These are phyloP conservation scores for Cirrhinus mrigala DNA, from an alignment of 2,797 vertebrate genomes.

Conservation along the genomic window DNA sequence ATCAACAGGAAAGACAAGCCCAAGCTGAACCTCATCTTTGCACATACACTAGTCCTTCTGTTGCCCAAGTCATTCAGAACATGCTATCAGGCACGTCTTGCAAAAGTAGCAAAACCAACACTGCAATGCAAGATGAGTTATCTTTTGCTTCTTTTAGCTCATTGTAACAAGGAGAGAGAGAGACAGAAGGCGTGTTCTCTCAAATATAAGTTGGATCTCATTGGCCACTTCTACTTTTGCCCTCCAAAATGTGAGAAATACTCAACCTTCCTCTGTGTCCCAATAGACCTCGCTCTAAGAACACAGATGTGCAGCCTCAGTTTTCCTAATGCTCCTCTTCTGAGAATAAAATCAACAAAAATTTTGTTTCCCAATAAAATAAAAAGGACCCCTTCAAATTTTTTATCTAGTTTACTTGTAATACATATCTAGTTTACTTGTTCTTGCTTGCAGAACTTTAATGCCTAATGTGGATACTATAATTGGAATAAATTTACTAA, in stretches of 20 bases:
- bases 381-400: background rate
- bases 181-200: slow-evolving; percentile 54
- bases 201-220: slow-evolving; percentile 38
- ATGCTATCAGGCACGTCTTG: slow-evolving; percentile 56
- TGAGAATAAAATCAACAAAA: background rate
- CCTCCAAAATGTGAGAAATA: slow-evolving; percentile 7
- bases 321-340: slow-evolving; percentile 14
- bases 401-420: background rate
- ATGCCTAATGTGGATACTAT: background rate
- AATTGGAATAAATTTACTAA: background rate
- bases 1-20: slow-evolving; percentile 63
- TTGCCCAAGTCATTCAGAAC: slow-evolving; percentile 39
- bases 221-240: slow-evolving; percentile 32
- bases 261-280: slow-evolving; percentile 34
- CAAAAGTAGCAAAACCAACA: slow-evolving; percentile 51
- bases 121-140: slow-evolving; percentile 40
- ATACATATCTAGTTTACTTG: background rate
- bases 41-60: slow-evolving; percentile 61
- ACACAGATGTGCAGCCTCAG: slow-evolving; percentile 38
- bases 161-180: slow-evolving; percentile 42
- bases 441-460: background rate
- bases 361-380: no score
- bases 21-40: slow-evolving; percentile 53
- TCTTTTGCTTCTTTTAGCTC: slow-evolving; percentile 46
- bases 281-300: slow-evolving; percentile 16